phyloP scores from a whole-genome alignment of 2,797 vertebrate species.

The Peromyscus attwateri region DNA sequence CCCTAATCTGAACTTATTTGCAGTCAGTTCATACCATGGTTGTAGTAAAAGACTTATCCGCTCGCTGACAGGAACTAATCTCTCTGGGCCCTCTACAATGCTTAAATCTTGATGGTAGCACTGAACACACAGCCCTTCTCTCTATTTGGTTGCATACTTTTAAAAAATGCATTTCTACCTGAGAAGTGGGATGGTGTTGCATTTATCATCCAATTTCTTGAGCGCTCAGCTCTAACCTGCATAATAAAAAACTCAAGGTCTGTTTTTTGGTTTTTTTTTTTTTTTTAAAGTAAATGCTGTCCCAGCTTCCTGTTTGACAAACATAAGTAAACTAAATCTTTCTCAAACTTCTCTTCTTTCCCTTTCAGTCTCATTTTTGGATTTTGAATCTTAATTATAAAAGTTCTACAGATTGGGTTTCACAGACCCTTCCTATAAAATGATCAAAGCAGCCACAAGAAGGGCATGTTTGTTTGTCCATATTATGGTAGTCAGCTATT shows the following conservation, averaged over 20 bases:
- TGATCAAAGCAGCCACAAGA: not conserved
- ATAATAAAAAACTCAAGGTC: constrained; percentile 16
- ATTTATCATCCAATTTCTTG: not conserved
- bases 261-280: not conserved
- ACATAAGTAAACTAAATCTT: not conserved
- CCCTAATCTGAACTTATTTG: not conserved
- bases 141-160: not conserved
- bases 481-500: not conserved
- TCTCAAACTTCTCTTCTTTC: not conserved
- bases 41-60: not conserved
- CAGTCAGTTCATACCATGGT: constrained; percentile 19
- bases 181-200: not conserved
- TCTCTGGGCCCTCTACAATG: not conserved
- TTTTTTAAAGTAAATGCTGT: not conserved
- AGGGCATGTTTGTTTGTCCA: not conserved
- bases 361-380: not conserved
- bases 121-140: constrained; percentile 1
- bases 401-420: not conserved
- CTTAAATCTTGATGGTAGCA: not conserved
- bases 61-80: constrained; percentile 26
- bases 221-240: not conserved
- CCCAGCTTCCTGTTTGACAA: constrained; percentile 22
- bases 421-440: constrained; percentile 33
- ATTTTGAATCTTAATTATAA: constrained; percentile 22
- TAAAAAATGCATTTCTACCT: not conserved